Base-by-base conservation (phyloP, 2,888 invertebrate genomes). In the Tachina lurida region DNA sequence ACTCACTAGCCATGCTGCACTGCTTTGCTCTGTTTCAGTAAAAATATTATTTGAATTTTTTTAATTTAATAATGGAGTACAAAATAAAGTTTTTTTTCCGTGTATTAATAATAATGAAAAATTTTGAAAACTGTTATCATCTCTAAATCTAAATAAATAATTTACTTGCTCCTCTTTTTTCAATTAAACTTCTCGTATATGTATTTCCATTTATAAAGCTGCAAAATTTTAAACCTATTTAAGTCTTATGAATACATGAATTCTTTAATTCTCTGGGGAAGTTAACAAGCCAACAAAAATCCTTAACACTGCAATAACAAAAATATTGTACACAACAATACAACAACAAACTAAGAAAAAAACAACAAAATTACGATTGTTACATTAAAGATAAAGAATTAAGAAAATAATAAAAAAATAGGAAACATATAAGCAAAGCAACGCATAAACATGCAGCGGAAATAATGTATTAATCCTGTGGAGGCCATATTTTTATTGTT, bases 401-500 rank as follows among this genome's bases (percentile, higher is more conserved):
- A 22, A 7, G 43, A 15, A 63, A 39, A 49, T 31, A 67, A 31
- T 10, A 15, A n/a, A 56, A 54, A 41, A 79, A 54, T 22, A 43
- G 52, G 15, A 63, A 49, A 58, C 0, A 31, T 31, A 31, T 31
- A 49, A 77, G 56, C 17, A 71, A 75, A 75, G 74, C 73, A 79
- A 83, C 79, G 67, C 71, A 86, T 86, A 83, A 83, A 79, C 79
- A 86, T 83, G 78, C 84, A 83, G 76, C 79, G 87, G 87, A 89
- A 87, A 89, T 91, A 91, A 92, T 91, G 91, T 90, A 91, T 92
- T 91, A 92, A 91, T 92, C 91, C 92, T 91, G 91, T 91, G 90
- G 91, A 91, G 91, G 90, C 89, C 90, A 92, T 91, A 91, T 92
- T 91, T 91, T 91, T 91, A 91, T 91, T 91, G 91, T 91, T 91